Evolutionary conservation across 2,797 vertebrate species (phyloP), one percentile per base, ranked within the genome.

Genomic region (Enteromius trimaculatus): DNA sequence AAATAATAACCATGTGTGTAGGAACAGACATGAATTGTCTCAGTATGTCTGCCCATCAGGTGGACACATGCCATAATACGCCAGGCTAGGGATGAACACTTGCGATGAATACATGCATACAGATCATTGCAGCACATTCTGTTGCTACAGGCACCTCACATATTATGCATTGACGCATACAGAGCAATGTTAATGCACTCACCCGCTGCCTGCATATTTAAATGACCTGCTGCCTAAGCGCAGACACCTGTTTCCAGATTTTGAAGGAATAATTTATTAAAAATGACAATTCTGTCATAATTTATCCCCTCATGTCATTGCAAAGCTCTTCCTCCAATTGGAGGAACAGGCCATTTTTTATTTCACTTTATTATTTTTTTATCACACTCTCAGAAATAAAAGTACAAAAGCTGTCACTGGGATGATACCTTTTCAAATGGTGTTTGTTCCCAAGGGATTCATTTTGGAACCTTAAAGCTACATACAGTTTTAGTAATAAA

Each of bases 131-230:
- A 37, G 62, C 17, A 66, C 14, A 14, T 75, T 75, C 29, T 55
- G 10, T 53, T 51, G 70, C 47, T 74, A 71, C 17, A 72, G 37
- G 55, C 53, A 80, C 8, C 19, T 44, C 23, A 42, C 53, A 47
- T 60, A 37, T 70, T 14, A 60, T 60, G 66, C 79, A 31, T 37
- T 70, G 83, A 23, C 23, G 13, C 60, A 58, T 37, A 13, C 19
- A 82, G 51, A 55, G 21, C 68, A 66, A 80, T 68, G 51, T 78
- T 78, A 79, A 16, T 55, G 53, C 29, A 42, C 14, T 42, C 16
- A 65, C 21, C 13, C 19, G 26, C 23, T 64, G 75, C 78, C 58
- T 60, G 81, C 47, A 79, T 75, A 47, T 21, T 69, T 74, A 79
- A 64, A 64, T 66, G 62, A 64, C 64, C 77, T 21, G 37, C 77